A percentile compares a stretch with the other conserved stretches of the same genome.
phyloP scores from a whole-genome alignment of 2,113 vertebrate species.

The Crotophaga sulcirostris region DNA sequence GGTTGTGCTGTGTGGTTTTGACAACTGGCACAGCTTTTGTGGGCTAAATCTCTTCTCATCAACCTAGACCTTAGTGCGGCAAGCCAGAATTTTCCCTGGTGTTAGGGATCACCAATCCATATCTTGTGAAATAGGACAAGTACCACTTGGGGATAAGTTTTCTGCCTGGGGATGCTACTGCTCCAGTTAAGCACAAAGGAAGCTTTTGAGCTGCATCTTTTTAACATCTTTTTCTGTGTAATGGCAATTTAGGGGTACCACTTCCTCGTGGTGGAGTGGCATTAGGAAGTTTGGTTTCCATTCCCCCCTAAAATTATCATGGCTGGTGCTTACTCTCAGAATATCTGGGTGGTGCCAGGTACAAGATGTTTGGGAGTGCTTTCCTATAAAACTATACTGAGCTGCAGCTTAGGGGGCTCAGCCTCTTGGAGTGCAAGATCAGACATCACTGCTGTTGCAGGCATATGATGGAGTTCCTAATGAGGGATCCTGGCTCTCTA shows the following conservation, averaged over 20 bases:
- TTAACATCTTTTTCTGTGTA: background rate
- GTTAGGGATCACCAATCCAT: background rate
- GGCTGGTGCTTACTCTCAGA: background rate
- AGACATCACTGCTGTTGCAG: background rate
- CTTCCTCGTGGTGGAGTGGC: background rate
- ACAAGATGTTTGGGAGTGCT: background rate
- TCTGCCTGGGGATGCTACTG: background rate
- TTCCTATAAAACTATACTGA: background rate
- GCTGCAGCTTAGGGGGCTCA: background rate
- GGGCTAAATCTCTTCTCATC: background rate
- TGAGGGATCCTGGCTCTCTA: background rate
- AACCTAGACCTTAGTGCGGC: background rate
- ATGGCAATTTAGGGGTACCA: fast-evolving
- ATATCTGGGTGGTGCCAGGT: background rate
- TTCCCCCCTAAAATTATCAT: background rate
- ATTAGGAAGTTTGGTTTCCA: background rate
- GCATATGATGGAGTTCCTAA: background rate
- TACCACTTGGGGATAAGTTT: background rate
- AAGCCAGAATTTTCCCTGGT: background rate
- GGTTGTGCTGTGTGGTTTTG: background rate
- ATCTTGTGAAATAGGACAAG: background rate
- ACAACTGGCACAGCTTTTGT: background rate
- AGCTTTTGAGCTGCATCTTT: background rate
- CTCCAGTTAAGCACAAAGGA: background rate
- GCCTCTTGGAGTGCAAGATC: background rate